phyloP scores from a whole-genome alignment of 2,888 invertebrate species.

The Crematogaster levior region DNA sequence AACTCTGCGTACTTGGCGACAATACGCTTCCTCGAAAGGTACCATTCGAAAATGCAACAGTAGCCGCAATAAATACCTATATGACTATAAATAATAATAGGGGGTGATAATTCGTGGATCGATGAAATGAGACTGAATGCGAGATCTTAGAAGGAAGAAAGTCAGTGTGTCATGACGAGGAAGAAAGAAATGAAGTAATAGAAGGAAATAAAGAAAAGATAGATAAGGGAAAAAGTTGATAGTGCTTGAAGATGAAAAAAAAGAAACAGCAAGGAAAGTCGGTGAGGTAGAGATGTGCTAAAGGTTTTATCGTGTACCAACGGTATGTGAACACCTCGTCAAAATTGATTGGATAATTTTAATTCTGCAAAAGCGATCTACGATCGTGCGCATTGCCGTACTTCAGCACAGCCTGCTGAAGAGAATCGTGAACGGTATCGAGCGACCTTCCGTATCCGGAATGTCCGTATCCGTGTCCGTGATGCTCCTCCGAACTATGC shows the following conservation, averaged over 20 bases:
- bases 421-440: slow-evolving; percentile 82
- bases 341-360: slow-evolving; percentile 54
- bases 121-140: slow-evolving; percentile 58
- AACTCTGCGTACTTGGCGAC: slow-evolving; percentile 37
- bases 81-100: slow-evolving; percentile 62
- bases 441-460: slow-evolving; percentile 87
- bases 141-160: slow-evolving; percentile 37
- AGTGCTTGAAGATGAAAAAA: slow-evolving; percentile 27
- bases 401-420: slow-evolving; percentile 83
- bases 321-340: slow-evolving; percentile 46
- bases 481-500: slow-evolving; percentile 90
- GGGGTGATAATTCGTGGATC: slow-evolving; percentile 43
- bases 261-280: slow-evolving; percentile 45
- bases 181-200: neutral
- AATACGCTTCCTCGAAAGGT: slow-evolving; percentile 35
- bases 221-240: slow-evolving; percentile 25
- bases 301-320: slow-evolving; percentile 56
- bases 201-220: slow-evolving; percentile 8
- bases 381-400: slow-evolving; percentile 83
- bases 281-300: slow-evolving; percentile 74
- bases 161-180: slow-evolving; percentile 24
- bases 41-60: slow-evolving; percentile 19
- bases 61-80: slow-evolving; percentile 67
- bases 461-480: slow-evolving; percentile 87
- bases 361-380: slow-evolving; percentile 75